Conservation (phyloP, 2,888 invertebrate genomes). For the Lasioglossum villosulum region DNA sequence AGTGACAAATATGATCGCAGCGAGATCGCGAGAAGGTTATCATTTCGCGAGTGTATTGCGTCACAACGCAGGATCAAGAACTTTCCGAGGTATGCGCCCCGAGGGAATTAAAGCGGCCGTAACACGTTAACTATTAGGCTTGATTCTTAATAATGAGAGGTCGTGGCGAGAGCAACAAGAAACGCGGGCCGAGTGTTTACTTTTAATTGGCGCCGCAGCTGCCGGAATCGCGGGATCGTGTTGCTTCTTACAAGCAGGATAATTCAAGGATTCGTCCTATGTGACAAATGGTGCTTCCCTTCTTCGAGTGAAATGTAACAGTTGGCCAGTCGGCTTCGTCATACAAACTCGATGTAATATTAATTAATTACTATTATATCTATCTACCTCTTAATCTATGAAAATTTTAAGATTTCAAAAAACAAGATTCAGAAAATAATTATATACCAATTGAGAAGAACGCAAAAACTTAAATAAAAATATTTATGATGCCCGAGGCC, state of each 20-base stretch:
- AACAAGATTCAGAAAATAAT: not conserved
- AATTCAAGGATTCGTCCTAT: slow-evolving; percentile 54
- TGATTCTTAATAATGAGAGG: slow-evolving; percentile 52
- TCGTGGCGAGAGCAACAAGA: slow-evolving; percentile 56
- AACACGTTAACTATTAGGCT: slow-evolving; percentile 37
- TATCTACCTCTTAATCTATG: not conserved
- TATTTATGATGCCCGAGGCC: not conserved
- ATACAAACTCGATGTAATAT: not conserved
- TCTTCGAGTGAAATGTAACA: slow-evolving; percentile 7
- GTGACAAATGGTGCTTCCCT: slow-evolving; percentile 43
- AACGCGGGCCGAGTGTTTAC: slow-evolving; percentile 51
- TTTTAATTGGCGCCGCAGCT: slow-evolving; percentile 68
- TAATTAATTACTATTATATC: too few species aligned
- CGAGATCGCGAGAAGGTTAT: not conserved
- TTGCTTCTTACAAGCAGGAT: slow-evolving; percentile 45
- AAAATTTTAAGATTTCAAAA: not conserved
- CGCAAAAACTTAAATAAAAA: not conserved
- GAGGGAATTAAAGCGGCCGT: slow-evolving; percentile 26
- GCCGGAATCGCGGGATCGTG: slow-evolving; percentile 46
- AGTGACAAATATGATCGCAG: not conserved
- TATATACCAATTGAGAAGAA: not conserved
- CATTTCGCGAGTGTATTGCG: slow-evolving; percentile 6
- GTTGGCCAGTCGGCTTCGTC: not conserved
- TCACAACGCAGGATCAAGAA: slow-evolving; percentile 17
- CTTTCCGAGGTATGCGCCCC: slow-evolving; percentile 30